Conservation (phyloP, 2,113 vertebrate species). For the Antennarius striatus region DNA sequence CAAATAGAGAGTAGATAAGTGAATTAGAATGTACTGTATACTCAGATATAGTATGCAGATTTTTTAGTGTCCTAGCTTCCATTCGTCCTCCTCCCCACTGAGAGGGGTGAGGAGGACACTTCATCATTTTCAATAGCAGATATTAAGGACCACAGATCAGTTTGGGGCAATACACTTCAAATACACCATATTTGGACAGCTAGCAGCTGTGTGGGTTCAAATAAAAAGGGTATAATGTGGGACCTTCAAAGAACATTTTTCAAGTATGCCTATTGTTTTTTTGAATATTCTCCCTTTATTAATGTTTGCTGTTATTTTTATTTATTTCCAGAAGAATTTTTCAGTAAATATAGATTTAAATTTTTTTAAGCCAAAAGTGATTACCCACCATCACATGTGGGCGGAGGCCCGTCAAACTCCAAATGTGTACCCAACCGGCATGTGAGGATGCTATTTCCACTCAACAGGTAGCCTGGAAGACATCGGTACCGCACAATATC, state of each 20-base stretch:
- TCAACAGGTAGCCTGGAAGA: conserved; percentile 90
- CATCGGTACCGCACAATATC: conserved; percentile 93
- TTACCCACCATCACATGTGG: conserved; percentile 90
- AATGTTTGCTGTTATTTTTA: not conserved
- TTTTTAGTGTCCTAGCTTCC: too few relatives aligned
- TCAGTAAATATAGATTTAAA: not conserved
- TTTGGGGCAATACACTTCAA: too few relatives aligned
- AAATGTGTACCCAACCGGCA: conserved; percentile 89
- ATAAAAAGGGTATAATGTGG: too few relatives aligned
- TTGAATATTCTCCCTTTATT: not conserved
- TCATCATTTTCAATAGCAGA: too few relatives aligned
- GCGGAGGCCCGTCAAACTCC: conserved; percentile 92
- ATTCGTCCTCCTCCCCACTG: too few relatives aligned
- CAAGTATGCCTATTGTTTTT: not conserved
- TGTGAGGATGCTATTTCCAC: conserved; percentile 90
- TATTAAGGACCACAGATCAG: too few relatives aligned
- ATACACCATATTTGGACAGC: too few relatives aligned
- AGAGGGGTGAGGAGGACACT: too few relatives aligned
- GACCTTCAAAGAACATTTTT: not conserved
- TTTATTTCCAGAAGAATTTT: not conserved
- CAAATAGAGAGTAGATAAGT: too few relatives aligned
- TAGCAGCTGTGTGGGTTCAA: too few relatives aligned
- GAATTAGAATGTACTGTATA: too few relatives aligned
- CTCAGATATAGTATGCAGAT: too few relatives aligned
- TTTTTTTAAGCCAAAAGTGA: not conserved